phyloP scores from a whole-genome alignment of 2,888 invertebrate genomes.

The Poecilobothrus nobilitatus region DNA sequence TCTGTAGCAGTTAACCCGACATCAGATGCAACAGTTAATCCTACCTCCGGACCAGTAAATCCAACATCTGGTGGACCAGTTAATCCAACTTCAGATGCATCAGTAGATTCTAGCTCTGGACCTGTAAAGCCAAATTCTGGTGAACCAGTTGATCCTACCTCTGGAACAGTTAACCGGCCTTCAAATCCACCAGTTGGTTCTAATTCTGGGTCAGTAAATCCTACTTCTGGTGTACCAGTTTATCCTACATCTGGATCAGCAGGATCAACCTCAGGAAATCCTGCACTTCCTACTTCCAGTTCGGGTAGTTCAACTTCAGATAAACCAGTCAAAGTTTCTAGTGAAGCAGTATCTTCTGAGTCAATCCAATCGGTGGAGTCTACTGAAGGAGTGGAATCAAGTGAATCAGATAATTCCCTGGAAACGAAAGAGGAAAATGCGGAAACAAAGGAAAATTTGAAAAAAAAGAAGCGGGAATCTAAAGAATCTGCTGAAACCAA shows the following conservation, averaged over 20 bases:
- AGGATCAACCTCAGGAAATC: not conserved
- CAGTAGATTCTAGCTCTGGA: not conserved
- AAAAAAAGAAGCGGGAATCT: not conserved
- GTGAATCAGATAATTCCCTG: not conserved
- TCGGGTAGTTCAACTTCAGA: not conserved
- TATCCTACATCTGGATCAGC: not conserved
- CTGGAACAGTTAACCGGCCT: not conserved
- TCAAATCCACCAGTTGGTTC: not conserved
- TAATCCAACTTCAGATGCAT: constrained; percentile 5
- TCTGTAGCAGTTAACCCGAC: not conserved
- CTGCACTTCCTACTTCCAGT: not conserved
- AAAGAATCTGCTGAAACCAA: not conserved
- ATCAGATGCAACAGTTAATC: not conserved
- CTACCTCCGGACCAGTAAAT: not conserved
- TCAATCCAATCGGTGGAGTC: constrained; percentile 8
- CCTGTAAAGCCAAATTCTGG: no score
- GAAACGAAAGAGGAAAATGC: not conserved
- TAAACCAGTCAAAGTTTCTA: not conserved
- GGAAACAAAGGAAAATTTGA: constrained; percentile 9
- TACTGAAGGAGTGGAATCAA: not conserved
- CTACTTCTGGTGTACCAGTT: not conserved
- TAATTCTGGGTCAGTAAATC: not conserved
- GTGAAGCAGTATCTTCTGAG: not conserved
- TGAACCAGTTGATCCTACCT: no score
- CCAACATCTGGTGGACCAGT: no score